Conservation (phyloP, 2,113 vertebrate genomes). For the Xenopus tropicalis region DNA sequence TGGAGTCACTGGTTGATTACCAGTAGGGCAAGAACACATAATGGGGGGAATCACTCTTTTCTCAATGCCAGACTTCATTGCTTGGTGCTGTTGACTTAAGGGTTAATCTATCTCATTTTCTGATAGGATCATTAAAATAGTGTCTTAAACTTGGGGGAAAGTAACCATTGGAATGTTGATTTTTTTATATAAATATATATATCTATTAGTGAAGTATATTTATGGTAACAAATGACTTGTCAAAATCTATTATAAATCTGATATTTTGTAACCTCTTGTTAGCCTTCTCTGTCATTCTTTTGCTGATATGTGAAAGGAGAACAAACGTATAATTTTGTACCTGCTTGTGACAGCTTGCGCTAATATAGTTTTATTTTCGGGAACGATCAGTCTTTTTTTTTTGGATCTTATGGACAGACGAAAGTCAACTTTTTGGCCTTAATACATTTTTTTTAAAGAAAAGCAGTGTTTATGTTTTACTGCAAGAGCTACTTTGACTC, state of each 20-base stretch:
- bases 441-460: slow-evolving; percentile 63
- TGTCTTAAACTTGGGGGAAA: slow-evolving; percentile 17
- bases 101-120: slow-evolving; percentile 8
- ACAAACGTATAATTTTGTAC: slow-evolving; percentile 12
- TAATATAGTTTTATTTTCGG: neutral
- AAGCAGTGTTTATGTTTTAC: slow-evolving; percentile 67
- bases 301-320: neutral
- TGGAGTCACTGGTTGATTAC: no score
- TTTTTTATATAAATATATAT: no score
- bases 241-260: slow-evolving; percentile 2
- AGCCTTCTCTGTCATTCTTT: slow-evolving; percentile 15
- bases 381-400: slow-evolving; percentile 45
- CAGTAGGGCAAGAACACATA: no score
- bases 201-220: slow-evolving; percentile 9
- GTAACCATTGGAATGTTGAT: neutral
- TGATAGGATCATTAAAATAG: slow-evolving; percentile 2
- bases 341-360: slow-evolving; percentile 11
- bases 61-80: slow-evolving; percentile 28
- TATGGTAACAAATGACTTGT: slow-evolving; percentile 13
- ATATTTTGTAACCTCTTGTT: slow-evolving; percentile 23
- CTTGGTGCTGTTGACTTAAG: slow-evolving; percentile 34
- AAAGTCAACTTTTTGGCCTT: slow-evolving; percentile 42
- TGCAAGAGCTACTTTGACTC: slow-evolving; percentile 49
- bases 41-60: slow-evolving; percentile 2
- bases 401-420: slow-evolving; percentile 58